These are phyloP conservation scores for Orbicella faveolata DNA, from an alignment of 64 coral and sea anemone species.

Conservation along the genomic window DNA sequence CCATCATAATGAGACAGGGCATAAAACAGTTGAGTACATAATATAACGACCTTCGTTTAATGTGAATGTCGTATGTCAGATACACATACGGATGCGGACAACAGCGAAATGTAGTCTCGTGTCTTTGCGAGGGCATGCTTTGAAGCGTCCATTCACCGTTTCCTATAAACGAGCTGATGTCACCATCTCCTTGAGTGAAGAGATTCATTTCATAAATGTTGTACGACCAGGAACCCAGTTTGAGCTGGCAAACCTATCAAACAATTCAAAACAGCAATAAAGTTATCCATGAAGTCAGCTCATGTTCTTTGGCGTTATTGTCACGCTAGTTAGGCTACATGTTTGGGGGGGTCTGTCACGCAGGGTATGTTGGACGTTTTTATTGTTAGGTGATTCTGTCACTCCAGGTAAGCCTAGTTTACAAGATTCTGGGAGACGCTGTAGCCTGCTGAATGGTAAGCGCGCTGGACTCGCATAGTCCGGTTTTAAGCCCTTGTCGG, in stretches of 20 bases:
- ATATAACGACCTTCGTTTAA: conserved; percentile 76
- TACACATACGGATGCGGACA: conserved; percentile 77
- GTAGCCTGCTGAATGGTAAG: no score
- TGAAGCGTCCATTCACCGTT: conserved; percentile 90
- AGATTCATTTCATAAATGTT: conserved; percentile 73
- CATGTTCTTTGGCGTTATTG: no score
- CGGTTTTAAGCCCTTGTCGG: no score
- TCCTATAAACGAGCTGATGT: conserved; percentile 73
- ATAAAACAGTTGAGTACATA: conserved; percentile 89
- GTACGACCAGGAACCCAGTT: conserved; percentile 89
- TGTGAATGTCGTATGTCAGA: conserved; percentile 80
- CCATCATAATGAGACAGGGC: conserved; percentile 89
- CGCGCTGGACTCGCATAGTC: no score
- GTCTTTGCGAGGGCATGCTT: conserved; percentile 76
- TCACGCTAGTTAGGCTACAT: no score
- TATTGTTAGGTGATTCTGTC: no score
- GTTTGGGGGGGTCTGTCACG: no score
- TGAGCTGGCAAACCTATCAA: conserved; percentile 66
- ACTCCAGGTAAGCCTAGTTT: neutral
- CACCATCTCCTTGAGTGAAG: conserved; percentile 60
- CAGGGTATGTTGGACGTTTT: no score
- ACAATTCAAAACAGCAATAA: no score
- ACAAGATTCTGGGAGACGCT: neutral
- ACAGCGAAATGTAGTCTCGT: conserved; percentile 76
- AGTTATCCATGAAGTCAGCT: no score